A percentile compares a stretch with the other conserved stretches of the same genome.
phyloP scores from a whole-genome alignment of 2,113 vertebrate genomes.

The Clinocottus analis region DNA sequence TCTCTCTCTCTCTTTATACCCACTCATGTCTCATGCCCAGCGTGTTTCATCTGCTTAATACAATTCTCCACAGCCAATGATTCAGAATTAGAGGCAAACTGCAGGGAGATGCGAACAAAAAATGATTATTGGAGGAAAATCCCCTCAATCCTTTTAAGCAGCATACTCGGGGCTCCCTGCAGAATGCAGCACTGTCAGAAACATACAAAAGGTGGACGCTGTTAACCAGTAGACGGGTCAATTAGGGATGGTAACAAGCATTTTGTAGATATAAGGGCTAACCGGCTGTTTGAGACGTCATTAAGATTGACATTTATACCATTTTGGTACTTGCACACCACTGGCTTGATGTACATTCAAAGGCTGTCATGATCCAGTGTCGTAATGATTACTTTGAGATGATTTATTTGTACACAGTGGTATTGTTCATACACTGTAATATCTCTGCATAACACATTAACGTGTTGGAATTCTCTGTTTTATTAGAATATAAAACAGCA shows the following conservation, averaged over 20 bases:
- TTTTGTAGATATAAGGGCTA: constrained; percentile 26
- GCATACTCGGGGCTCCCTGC: constrained; percentile 32
- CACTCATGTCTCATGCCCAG: constrained; percentile 56
- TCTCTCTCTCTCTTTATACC: constrained; percentile 34
- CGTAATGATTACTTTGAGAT: not conserved
- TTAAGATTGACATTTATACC: not conserved
- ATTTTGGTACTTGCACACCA: not conserved
- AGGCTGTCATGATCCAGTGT: not conserved
- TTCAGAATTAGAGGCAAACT: constrained; percentile 65
- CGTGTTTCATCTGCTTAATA: constrained; percentile 62
- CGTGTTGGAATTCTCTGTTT: not conserved
- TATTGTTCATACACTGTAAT: not conserved
- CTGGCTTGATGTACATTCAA: not conserved
- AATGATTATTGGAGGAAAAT: constrained; percentile 67
- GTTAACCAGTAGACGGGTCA: constrained; percentile 22
- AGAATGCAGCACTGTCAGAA: constrained; percentile 43
- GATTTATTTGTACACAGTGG: not conserved
- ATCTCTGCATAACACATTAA: not conserved
- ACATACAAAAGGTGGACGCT: constrained; percentile 47
- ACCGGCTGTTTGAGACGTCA: not conserved
- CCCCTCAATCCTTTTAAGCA: constrained; percentile 56
- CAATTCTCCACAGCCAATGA: constrained; percentile 69
- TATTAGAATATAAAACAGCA: not conserved
- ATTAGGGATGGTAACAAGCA: constrained; percentile 25
- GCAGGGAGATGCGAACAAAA: constrained; percentile 53